phyloP scores from a whole-genome alignment of 2,888 invertebrate genomes.

The Nasonovia ribisnigri region DNA sequence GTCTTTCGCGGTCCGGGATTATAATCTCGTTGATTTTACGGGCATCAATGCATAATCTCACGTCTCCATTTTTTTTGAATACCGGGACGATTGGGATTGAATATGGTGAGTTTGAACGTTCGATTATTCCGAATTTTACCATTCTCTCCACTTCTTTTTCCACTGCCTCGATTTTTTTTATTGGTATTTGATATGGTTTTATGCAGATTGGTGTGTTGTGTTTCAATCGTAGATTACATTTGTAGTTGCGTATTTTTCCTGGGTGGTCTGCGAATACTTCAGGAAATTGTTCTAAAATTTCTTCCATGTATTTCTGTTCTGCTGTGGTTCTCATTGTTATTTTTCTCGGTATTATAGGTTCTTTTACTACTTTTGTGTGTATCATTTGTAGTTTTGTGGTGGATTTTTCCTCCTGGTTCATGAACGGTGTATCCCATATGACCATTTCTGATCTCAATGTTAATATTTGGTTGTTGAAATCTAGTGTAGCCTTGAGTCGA shows the following conservation, averaged over 20 bases:
- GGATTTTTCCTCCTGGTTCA: neutral
- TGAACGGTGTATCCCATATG: neutral
- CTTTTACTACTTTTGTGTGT: neutral
- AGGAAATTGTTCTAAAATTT: neutral
- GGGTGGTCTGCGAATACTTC: neutral
- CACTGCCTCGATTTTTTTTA: neutral
- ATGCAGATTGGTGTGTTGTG: neutral
- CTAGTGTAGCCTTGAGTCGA: neutral
- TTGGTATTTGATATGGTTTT: constrained; percentile 39
- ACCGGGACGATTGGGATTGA: constrained; percentile 36
- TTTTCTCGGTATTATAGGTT: too few relatives aligned
- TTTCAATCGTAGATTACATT: neutral
- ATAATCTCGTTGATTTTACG: constrained; percentile 8
- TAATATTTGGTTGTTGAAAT: neutral
- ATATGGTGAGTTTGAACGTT: constrained; percentile 8
- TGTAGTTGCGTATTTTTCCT: neutral
- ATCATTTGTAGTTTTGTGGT: neutral
- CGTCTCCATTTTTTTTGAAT: neutral
- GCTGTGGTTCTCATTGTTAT: neutral
- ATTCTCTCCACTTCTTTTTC: constrained; percentile 1
- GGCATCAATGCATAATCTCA: constrained; percentile 32
- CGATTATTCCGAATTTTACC: constrained; percentile 8
- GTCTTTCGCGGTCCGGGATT: constrained; percentile 20
- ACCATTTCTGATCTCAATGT: neutral
- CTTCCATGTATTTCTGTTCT: neutral